Evolutionary conservation across 2,888 invertebrate genomes (phyloP), one percentile per base, ranked within the genome.

Genomic region (Arctia plantaginis): DNA sequence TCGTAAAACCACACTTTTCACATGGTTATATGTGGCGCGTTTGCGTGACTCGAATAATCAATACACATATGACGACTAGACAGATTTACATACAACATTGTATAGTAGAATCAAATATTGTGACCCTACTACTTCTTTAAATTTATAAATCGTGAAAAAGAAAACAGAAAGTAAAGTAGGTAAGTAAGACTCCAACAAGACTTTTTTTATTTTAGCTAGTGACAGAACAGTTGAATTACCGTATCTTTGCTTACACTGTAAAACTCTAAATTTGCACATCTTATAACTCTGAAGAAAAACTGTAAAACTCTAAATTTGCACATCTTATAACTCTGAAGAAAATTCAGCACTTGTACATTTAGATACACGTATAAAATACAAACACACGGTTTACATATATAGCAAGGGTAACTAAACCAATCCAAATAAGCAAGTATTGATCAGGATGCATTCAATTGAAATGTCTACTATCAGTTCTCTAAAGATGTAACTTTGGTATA

Each of bases 41-140:
- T 62, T 18, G 62, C 62, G 62, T 62, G 62, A 18, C 27, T 62
- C 62, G 62, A 62, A 62, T 30, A 62, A 62, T 30, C 62, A 62
- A 62, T 62, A 30, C 30, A 30, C 62, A 62, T 62, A 62, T 62
- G 30, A 62, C 62, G 62, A 8, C 15, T 6, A 30, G 62, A 62
- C 62, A 18, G 62, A 62, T 27, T 27, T 12, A 62, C 62, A 62
- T 62, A 62, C 30, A 15, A 30, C 15, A 59, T 30, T 59, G 30
- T 59, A 30, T 27, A 62, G 0, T 62, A 30, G 15, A 30, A 27
- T 59, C 15, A 27, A 27, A 30, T 62, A 27, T 27, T 27, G 27
- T 27, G 13, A 7, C 4, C 20, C 51, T 10, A 23, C 51, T 51
- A 23, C 51, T 51, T 51, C 51, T 51, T 23, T 23, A 23, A 10